A percentile compares a stretch with the other conserved stretches of the same genome.
Conservation (phyloP, 2,797 vertebrate genomes). For the Phalanger gymnotis region DNA sequence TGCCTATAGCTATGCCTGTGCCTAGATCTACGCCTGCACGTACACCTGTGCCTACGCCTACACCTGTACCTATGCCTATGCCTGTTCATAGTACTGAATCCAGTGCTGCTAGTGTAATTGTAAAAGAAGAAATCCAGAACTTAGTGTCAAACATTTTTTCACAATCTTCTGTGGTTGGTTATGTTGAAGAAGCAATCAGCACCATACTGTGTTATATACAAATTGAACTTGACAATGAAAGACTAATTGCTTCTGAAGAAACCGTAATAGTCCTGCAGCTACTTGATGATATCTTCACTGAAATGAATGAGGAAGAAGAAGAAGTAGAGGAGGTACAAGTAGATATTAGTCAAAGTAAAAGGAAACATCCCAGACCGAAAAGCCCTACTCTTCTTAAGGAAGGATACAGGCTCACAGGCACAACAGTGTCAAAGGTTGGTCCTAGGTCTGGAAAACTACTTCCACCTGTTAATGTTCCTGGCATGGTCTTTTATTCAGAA, state of each 20-base stretch:
- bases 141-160: constrained; percentile 69
- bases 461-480: constrained; percentile 77
- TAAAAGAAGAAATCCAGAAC: constrained; percentile 65
- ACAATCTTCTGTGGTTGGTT: constrained; percentile 58
- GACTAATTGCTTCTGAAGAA: constrained; percentile 72
- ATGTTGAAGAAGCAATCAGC: constrained; percentile 70
- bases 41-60: too few species aligned
- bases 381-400: constrained; percentile 28
- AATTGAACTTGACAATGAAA: constrained; percentile 73
- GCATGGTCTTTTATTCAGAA: constrained; percentile 81
- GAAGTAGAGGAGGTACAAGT: background rate
- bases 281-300: constrained; percentile 65
- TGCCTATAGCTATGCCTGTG: too few species aligned
- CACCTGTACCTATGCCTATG: background rate
- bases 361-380: constrained; percentile 3
- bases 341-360: constrained; percentile 23
- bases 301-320: constrained; percentile 45
- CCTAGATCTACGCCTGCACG: too few species aligned
- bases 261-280: constrained; percentile 67
- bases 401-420: constrained; percentile 57
- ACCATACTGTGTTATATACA: constrained; percentile 70
- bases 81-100: background rate
- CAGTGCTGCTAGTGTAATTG: constrained; percentile 16
- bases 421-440: background rate
- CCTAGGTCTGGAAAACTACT: constrained; percentile 29